Evolutionary conservation across 2,797 vertebrate species (phyloP), one percentile per base, ranked within the genome.

Genomic region (Nyctibius grandis): DNA sequence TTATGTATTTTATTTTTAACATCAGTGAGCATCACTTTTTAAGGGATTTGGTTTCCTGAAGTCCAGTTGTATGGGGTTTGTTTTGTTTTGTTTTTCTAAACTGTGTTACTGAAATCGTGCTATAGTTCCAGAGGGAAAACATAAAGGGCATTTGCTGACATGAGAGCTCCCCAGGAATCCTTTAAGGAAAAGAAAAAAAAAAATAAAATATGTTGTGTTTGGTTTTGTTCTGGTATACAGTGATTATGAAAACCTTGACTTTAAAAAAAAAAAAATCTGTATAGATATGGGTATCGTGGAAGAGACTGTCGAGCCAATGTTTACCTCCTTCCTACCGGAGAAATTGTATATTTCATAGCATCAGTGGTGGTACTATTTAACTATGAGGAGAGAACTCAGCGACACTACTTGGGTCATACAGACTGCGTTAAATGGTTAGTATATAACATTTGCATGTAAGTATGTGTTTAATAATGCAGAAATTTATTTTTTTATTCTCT

Each of bases 341-440:
- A 99, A 97, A 99, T 99, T 3, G 99, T 99, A 9, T 99, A 99
- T 98, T 99, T 99, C 94, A 98, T 99, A 19, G 99, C 99, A 31
- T 99, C 99, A 0, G 98, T 99, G 25, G 99, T 99, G 31, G 99
- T 99, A 89, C 98, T 99, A 2, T 99, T 99, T 97, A 99, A 99
- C 98, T 99, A 99, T 13, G 99, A 99, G 74, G 99, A 99, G 67
- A 98, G 98, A 92, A 99, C 99, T 60, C 99, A 99, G 85, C 98
- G 99, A 44, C 99, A 99, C 97, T 99, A 99, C 97, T 97, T 99
- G 77, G 99, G 99, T 91, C 99, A 99, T 96, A 99, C 99, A 4
- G 99, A 99, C 97, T 99, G 99, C 5, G 99, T 99, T 85, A 99
- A 99, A 98, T 99, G 99, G 99, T 99, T 97, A 98, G 98, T 98